phyloP scores from a whole-genome alignment of 2,888 invertebrate genomes.

The Andrena marginata region DNA sequence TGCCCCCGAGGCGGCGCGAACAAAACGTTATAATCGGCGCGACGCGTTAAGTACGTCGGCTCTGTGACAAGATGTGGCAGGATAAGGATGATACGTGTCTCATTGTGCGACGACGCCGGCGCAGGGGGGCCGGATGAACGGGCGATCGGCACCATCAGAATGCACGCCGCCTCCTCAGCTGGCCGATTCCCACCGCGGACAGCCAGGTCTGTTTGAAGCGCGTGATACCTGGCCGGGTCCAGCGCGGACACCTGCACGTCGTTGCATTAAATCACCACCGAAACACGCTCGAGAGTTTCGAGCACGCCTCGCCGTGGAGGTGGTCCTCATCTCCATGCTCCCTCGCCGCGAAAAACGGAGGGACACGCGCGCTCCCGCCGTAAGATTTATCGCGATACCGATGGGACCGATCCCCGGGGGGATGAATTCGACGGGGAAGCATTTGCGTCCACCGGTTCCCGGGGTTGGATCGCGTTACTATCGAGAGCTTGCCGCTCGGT shows the following conservation, averaged over 20 bases:
- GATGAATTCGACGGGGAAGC: constrained; percentile 13
- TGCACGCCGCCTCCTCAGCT: constrained; percentile 67
- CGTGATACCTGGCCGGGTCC: constrained; percentile 61
- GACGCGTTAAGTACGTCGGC: constrained; percentile 78
- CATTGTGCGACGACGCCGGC: constrained; percentile 73
- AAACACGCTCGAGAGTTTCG: constrained; percentile 63
- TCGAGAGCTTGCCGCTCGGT: constrained; percentile 4
- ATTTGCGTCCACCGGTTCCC: neutral
- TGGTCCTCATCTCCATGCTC: constrained; percentile 72
- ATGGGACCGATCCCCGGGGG: constrained; percentile 7
- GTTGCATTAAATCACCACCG: constrained; percentile 75
- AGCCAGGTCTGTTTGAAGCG: constrained; percentile 57
- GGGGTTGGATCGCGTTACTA: neutral
- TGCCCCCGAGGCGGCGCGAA: constrained; percentile 67
- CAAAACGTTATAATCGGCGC: constrained; percentile 79
- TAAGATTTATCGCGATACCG: constrained; percentile 60
- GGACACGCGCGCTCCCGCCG: constrained; percentile 30
- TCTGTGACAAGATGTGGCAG: constrained; percentile 86
- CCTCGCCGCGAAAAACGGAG: constrained; percentile 52
- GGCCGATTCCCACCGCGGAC: constrained; percentile 63
- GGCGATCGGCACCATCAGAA: constrained; percentile 71
- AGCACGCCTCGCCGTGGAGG: constrained; percentile 52
- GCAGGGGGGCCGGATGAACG: constrained; percentile 42
- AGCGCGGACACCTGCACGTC: constrained; percentile 67
- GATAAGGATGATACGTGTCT: constrained; percentile 83